phyloP scores from a whole-genome alignment of 1,140 invertebrate species.

The Spodoptera frugiperda region DNA sequence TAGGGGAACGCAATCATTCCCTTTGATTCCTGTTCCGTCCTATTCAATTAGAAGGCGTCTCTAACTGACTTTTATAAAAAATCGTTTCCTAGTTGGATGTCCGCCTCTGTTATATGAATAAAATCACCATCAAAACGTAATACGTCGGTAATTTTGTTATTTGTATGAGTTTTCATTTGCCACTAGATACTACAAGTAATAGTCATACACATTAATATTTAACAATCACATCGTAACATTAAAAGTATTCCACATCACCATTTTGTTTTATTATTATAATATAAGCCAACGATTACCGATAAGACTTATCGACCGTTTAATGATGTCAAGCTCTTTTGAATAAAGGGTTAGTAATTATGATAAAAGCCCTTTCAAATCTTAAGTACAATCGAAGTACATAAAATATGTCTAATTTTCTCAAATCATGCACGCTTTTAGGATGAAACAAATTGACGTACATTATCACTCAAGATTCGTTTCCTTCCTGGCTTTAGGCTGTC shows the following conservation, averaged over 20 bases:
- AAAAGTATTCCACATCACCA: neutral
- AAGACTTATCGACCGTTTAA: neutral
- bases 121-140: neutral
- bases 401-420: slow-evolving; percentile 12
- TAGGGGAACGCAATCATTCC: slow-evolving; percentile 83
- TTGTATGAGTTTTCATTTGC: no score
- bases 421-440: slow-evolving; percentile 36
- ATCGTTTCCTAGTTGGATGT: slow-evolving; percentile 56
- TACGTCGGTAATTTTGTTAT: no score
- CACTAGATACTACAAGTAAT: no score
- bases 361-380: slow-evolving; percentile 13
- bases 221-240: no score
- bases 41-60: slow-evolving; percentile 84
- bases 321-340: neutral
- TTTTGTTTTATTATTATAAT: neutral
- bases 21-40: slow-evolving; percentile 84
- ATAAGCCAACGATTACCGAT: neutral
- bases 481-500: slow-evolving; percentile 50
- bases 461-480: slow-evolving; percentile 60
- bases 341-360: slow-evolving; percentile 23
- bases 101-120: neutral
- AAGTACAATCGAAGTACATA: neutral
- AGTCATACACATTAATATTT: no score
- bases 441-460: slow-evolving; percentile 62
- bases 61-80: slow-evolving; percentile 73